These are phyloP conservation scores for Drosophila paramelanica DNA, from an alignment of 2,888 invertebrate genomes.

Conservation along the genomic window DNA sequence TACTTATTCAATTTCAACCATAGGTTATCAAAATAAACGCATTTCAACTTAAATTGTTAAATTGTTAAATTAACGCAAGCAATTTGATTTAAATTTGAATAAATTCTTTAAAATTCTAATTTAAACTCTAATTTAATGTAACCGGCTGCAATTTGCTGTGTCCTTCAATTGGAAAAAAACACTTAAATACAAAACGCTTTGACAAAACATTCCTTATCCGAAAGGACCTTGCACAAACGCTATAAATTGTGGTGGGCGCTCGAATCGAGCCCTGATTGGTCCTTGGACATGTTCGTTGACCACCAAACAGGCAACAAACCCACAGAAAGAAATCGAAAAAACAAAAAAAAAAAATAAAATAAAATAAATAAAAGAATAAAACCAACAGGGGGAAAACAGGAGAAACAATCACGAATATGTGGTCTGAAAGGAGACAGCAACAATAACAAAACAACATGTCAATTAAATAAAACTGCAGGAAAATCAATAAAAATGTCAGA, in stretches of 20 bases:
- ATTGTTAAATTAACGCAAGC: background rate
- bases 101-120: too few relatives aligned
- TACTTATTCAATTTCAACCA: too few relatives aligned
- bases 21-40: too few relatives aligned
- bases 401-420: background rate
- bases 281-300: slow-evolving; percentile 82
- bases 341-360: background rate
- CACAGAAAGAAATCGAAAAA: slow-evolving; percentile 46
- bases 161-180: slow-evolving; percentile 3
- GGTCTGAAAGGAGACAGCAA: slow-evolving; percentile 62
- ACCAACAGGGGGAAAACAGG: background rate
- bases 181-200: slow-evolving; percentile 39
- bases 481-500: slow-evolving; percentile 72
- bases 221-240: slow-evolving; percentile 62
- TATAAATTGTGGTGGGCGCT: slow-evolving; percentile 50
- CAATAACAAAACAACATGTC: slow-evolving; percentile 81
- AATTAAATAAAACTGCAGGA: slow-evolving; percentile 79
- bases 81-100: too few relatives aligned
- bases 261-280: slow-evolving; percentile 35
- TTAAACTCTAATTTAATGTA: background rate
- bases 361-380: background rate
- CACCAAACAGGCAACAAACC: slow-evolving; percentile 55
- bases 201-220: slow-evolving; percentile 32
- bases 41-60: too few relatives aligned
- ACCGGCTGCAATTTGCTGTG: background rate